A percentile compares a stretch with the other conserved stretches of the same genome.
Conservation (phyloP, 2,888 invertebrate genomes). For the Cantharis lateralis region DNA sequence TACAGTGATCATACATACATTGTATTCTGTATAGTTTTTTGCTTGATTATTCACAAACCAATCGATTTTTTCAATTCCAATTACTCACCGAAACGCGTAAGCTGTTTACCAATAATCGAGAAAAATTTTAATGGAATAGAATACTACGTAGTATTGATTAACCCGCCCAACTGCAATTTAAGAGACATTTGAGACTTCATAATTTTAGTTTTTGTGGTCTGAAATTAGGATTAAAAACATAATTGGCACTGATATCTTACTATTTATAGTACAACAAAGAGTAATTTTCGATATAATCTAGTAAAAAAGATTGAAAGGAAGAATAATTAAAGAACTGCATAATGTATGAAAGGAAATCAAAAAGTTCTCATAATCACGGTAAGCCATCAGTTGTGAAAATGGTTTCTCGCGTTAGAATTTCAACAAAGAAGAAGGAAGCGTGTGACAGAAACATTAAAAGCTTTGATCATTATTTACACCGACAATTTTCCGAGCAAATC, state of each 20-base stretch:
- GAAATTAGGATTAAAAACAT: no score
- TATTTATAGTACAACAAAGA: not conserved
- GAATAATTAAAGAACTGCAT: not conserved
- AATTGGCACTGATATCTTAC: not conserved
- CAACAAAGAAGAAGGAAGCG: not conserved
- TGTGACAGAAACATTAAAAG: not conserved
- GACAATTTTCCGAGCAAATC: not conserved
- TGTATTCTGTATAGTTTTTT: no score
- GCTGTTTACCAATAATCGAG: no score
- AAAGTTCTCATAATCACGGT: not conserved
- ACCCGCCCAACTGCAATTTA: no score
- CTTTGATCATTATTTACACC: not conserved
- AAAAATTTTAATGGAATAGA: no score
- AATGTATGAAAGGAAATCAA: not conserved
- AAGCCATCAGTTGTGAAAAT: not conserved
- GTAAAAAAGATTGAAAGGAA: not conserved
- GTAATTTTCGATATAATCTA: not conserved
- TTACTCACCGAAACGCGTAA: no score
- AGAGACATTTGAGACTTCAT: no score
- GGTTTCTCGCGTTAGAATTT: not conserved
- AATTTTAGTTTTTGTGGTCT: no score
- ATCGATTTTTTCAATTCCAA: no score
- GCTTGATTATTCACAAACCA: no score
- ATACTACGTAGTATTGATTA: no score
- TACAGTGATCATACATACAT: no score